Evolutionary conservation across 2,113 vertebrate genomes (phyloP), one percentile per base, ranked within the genome.

Genomic region (Pterocles burchelli): DNA sequence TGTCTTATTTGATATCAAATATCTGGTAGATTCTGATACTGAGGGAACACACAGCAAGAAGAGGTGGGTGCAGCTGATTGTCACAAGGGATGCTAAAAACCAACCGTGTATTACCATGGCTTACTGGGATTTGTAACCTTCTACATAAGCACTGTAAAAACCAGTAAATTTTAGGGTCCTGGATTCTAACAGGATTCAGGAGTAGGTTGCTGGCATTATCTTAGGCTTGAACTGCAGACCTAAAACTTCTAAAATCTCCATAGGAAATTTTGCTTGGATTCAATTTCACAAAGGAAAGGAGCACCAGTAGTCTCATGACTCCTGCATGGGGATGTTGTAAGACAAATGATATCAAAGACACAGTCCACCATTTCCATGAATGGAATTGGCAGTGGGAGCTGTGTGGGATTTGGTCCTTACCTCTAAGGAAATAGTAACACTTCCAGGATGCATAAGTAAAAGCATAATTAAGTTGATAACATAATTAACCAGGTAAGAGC

Each of bases 31-130:
- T 1, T 6, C 14, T 65, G 59, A 20, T 61, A 26, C 19, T 61
- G 28, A 68, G 24, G 12, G 5, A 33, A 29, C 3, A 51, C 13
- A 59, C 3, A 79, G 17, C 21, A 87, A 81, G 46, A 68, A 72
- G 17, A 43, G 13, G 33, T 26, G 18, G 16, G 17, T 79, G 13
- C 24, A 48, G 11, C 26, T 78, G 55, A 29, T 21, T 5, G 26
- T 13, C 9, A 51, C 8, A 74, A 90, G 14, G 5, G 33, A 67
- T 10, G 6, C 7, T 36, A 73, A 68, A 88, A 67, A 0, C 7
- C 61, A 89, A 2, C 6, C 0, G 0, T 48, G 5, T 52, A 17
- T 70, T 68, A 15, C 10, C 4, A 4, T 71, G 10, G 5, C 15
- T 81, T 66, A 22, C 9, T 46, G 25, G 14, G 21, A 63, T 70